A percentile compares a stretch with the other conserved stretches of the same genome.
These are phyloP conservation scores for Strongylocentrotus purpuratus DNA, from an alignment of 35 echinoderm and acorn worm species.

Conservation along the genomic window DNA sequence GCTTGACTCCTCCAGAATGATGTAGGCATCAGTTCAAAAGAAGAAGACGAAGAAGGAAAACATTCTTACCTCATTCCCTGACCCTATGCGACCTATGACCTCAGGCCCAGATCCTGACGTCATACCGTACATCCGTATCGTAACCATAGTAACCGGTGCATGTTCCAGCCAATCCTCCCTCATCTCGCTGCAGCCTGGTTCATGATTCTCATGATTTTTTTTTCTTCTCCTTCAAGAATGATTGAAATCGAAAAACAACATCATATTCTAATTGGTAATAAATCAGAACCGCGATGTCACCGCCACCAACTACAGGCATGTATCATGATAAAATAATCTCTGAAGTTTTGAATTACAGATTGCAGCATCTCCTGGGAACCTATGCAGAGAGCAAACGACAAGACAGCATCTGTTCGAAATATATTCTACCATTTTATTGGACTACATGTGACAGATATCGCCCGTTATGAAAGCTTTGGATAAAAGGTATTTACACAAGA, in stretches of 20 bases:
- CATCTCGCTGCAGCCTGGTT: background rate
- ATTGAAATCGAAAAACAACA: constrained; percentile 19
- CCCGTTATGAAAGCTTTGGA: background rate
- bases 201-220: background rate
- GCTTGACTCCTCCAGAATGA: too few species aligned
- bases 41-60: too few species aligned
- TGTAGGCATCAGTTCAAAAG: too few species aligned
- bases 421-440: background rate
- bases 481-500: background rate
- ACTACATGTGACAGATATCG: background rate
- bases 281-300: background rate
- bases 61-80: background rate
- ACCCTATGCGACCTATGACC: background rate
- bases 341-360: constrained; percentile 9
- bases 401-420: constrained; percentile 1
- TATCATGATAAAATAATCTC: constrained; percentile 13
- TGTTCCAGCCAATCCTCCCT: background rate
- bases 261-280: constrained; percentile 19
- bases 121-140: background rate
- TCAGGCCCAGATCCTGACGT: background rate
- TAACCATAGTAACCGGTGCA: background rate
- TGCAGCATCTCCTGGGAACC: background rate
- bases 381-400: background rate
- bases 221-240: background rate
- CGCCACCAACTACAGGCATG: background rate